Evolutionary conservation across 2,888 invertebrate genomes (phyloP).

Genomic region (Hydrotaea cyrtoneurina): DNA sequence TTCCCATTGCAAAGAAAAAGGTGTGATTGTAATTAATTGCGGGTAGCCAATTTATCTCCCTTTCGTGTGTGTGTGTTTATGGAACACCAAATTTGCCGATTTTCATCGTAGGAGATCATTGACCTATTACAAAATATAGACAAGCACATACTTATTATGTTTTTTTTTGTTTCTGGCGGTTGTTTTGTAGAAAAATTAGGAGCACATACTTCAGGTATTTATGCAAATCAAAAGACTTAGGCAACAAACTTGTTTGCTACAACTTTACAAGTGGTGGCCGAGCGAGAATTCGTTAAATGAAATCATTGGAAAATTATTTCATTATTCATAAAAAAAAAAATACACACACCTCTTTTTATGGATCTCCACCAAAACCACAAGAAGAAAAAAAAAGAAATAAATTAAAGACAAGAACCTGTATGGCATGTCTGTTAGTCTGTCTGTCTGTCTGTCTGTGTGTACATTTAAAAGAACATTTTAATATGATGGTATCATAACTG

Average conservation of each 20-base stretch:
- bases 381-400: background rate
- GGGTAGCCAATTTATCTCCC: background rate
- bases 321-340: background rate
- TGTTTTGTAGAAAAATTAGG: background rate
- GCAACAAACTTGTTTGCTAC: slow-evolving; percentile 8
- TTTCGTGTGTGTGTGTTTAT: background rate
- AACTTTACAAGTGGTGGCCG: background rate
- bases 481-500: slow-evolving; percentile 42
- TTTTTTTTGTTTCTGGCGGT: background rate
- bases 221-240: slow-evolving; percentile 33
- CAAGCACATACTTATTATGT: background rate
- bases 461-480: slow-evolving; percentile 9
- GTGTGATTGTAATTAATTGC: background rate
- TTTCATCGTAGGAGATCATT: slow-evolving; percentile 5
- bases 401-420: slow-evolving; percentile 10
- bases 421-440: too few relatives aligned
- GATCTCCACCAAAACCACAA: background rate
- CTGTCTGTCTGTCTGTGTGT: background rate
- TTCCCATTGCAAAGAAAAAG: too few relatives aligned
- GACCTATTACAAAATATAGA: background rate
- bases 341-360: background rate
- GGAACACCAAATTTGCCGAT: background rate
- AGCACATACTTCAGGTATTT: background rate
- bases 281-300: background rate
- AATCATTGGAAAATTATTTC: slow-evolving; percentile 24